phyloP scores from a whole-genome alignment of 2,113 vertebrate species.

The Aleadryas rufinucha region DNA sequence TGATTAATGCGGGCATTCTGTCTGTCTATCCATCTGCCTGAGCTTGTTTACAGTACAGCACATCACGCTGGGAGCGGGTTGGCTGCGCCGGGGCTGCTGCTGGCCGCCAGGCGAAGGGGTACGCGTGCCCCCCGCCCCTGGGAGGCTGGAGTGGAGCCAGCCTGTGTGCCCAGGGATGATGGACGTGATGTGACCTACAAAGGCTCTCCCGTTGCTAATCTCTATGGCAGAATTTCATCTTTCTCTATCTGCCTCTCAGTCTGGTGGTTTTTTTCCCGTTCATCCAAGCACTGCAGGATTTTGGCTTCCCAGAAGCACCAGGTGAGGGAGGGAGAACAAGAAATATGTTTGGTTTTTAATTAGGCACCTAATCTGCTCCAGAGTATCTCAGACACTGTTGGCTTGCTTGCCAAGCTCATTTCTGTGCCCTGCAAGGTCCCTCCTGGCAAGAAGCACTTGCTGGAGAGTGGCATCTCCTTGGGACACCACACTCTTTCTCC shows the following conservation, averaged over 20 bases:
- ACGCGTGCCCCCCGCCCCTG: fast-evolving
- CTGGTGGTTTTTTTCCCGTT: not conserved
- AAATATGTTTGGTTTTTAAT: not conserved
- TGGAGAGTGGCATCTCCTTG: not conserved
- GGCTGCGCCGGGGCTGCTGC: fast-evolving
- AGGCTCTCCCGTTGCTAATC: slow-evolving; percentile 10
- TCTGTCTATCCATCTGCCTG: not conserved
- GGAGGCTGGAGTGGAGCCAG: not conserved
- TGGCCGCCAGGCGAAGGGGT: not conserved
- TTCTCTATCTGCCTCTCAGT: not conserved
- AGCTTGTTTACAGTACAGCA: not conserved
- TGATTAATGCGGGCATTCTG: not conserved
- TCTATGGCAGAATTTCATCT: slow-evolving; percentile 39
- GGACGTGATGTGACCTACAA: slow-evolving; percentile 43
- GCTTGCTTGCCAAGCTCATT: not conserved
- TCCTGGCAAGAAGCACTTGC: not conserved
- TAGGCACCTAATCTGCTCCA: not conserved
- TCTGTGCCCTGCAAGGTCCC: not conserved
- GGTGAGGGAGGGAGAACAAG: not conserved
- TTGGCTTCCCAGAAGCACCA: not conserved
- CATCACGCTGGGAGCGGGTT: fast-evolving
- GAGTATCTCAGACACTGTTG: not conserved
- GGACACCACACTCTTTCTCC: fast-evolving
- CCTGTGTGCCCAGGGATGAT: not conserved
- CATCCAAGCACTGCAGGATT: slow-evolving; percentile 5